Base-by-base conservation (phyloP, 2,888 invertebrate species). In the Sphaerophoria rueppellii region DNA sequence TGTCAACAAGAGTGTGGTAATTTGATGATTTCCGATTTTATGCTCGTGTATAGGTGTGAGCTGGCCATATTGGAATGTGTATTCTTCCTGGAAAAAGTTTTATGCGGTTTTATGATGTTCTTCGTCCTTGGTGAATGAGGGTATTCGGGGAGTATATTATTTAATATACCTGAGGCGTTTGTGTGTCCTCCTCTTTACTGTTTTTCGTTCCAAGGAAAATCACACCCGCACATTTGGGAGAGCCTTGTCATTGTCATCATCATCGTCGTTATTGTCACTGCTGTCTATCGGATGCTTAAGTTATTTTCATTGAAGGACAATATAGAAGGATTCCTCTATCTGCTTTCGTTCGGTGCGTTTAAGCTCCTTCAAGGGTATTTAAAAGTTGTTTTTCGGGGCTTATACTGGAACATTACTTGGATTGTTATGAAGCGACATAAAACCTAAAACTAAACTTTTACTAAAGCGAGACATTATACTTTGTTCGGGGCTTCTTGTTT, bases 1-100 rank as follows among this genome's bases (percentile, higher is more conserved):
- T 79, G 82, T 83, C 82, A 79, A 83, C 82, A 83, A 57, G 58
- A 70, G 63, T 78, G 71, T 74, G 79, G 82, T 83, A 83, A 83
- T 67, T 79, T 71, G 82, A 83, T 83, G 71, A 79, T 75, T 75
- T 83, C 82, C 82, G 60, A 79, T 78, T 70, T 46, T 48, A 65
- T 70, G 40, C 34, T 58, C 52, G 46, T 55, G 46, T 32, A 24
- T 24, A 14, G 24, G 43, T 43, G 43, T 43, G 3, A 6, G n/a
- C n/a, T 11, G 6, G 9, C 6, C 16, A 16, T 16, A 16, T 50
- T 2, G 50, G n/a, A 37, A 14, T 55, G 43, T 60, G 43, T 35
- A 48, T 34, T 77, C 75, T 83, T 79, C 82, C 82, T 79, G 75
- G 75, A 75, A 79, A 73, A 79, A 79, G 58, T 75, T 79, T 75